Conservation (phyloP, 2,888 invertebrate genomes). For the Dynastes grantii region DNA sequence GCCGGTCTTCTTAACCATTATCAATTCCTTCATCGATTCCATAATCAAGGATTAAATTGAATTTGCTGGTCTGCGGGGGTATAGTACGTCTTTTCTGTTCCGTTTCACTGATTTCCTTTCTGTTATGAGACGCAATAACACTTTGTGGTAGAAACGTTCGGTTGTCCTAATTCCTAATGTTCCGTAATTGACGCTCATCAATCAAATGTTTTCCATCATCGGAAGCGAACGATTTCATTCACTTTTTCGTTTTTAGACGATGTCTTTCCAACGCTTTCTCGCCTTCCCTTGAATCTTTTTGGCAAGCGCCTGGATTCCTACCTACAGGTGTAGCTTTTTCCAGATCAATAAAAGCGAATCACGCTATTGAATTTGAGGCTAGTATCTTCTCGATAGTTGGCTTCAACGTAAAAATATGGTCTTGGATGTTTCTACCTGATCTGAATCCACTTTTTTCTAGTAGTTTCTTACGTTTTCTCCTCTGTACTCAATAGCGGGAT, state of each 20-base stretch:
- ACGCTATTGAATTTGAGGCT: too few species aligned
- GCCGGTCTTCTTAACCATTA: not conserved
- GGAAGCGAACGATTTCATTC: constrained; percentile 15
- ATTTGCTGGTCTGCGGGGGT: not conserved
- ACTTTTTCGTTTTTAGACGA: not conserved
- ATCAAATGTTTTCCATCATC: constrained; percentile 37
- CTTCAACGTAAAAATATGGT: too few species aligned
- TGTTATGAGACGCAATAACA: constrained; percentile 2
- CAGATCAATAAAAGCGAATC: too few species aligned
- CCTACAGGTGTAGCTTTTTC: too few species aligned
- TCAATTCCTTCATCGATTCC: not conserved
- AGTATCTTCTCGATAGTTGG: too few species aligned
- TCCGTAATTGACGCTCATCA: constrained; percentile 33
- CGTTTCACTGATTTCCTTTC: not conserved
- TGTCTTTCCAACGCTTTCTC: not conserved
- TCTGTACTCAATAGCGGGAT: too few species aligned
- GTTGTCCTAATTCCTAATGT: constrained; percentile 13
- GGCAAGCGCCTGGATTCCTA: too few species aligned
- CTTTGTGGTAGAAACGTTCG: constrained; percentile 20
- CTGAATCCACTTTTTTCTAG: too few species aligned
- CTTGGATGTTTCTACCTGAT: too few species aligned
- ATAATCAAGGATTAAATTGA: constrained; percentile 7
- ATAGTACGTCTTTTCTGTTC: not conserved
- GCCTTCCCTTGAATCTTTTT: too few species aligned
- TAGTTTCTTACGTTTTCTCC: too few species aligned